Base-by-base conservation (phyloP, 2,888 invertebrate species). In the Rotaria macrura region DNA sequence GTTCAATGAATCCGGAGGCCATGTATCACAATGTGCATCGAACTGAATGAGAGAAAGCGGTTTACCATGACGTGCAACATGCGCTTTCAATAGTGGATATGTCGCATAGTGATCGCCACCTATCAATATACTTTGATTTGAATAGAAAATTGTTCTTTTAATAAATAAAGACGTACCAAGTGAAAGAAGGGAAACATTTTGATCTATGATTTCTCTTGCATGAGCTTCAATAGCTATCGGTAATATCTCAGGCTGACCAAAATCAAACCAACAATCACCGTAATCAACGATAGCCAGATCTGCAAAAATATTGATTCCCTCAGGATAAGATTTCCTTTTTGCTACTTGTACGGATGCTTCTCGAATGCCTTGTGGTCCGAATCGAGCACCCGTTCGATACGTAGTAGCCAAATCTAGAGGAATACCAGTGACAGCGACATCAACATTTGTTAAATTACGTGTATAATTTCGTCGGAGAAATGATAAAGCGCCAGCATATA, bases 351-450 rank as follows among this genome's bases (percentile, higher is more conserved):
- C 87, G 0, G 91, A 91, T 87, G 91, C 91, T 14, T 89, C 87
- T n/a, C 91, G 88, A 29, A 91, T 90, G 86, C 90, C 90, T 43
- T 90, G 87, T 23, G 90, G 90, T 38, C 90, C 90, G 87, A 89
- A 88, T 84, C 90, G 87, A 2, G 90, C 88, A 0, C 90, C 90
- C 1, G 90, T 88, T 23, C 90, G 86, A 86, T 90, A 89, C 10
- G 90, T 90, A 17, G 90, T 88, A 1, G 90, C 90, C 57, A 88
- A 87, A 85, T 91, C 90, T 34, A 90, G 87, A 0, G 90, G 90
- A 65, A 90, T 88, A 4, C 90, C 90, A 38, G 90, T 89, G 87
- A 90, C 89, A 87, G n/a, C n/a, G n/a, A n/a, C n/a, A n/a, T n/a
- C n/a, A n/a, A n/a, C n/a, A n/a, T n/a, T n/a, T n/a, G n/a, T 29